phyloP scores from a whole-genome alignment of 1,140 invertebrate genomes.

The Thrips palmi region DNA sequence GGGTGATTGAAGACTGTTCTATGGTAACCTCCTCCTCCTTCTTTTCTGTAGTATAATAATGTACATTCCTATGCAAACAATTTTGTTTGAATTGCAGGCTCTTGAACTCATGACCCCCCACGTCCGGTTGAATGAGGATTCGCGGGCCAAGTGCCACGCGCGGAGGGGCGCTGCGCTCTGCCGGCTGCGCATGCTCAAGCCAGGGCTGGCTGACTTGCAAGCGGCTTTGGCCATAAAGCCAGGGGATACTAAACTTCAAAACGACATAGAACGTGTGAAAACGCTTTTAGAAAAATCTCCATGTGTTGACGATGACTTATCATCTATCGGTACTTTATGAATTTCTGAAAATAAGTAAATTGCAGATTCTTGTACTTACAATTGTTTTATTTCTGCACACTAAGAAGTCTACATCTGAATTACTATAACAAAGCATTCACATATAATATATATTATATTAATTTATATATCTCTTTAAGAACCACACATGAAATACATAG shows the following conservation, averaged over 20 bases:
- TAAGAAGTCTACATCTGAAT: no score
- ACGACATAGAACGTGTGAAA: conserved; percentile 25
- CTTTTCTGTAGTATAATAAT: conserved; percentile 16
- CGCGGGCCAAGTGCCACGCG: conserved; percentile 46
- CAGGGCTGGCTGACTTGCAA: conserved; percentile 56
- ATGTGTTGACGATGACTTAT: no score
- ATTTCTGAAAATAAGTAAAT: no score
- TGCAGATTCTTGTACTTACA: no score
- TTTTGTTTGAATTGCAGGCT: conserved; percentile 31
- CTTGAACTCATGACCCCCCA: conserved; percentile 51
- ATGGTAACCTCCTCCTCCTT: conserved; percentile 24
- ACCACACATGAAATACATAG: no score
- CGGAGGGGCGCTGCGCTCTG: conserved; percentile 51
- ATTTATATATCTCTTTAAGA: no score
- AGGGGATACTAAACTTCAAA: conserved; percentile 27
- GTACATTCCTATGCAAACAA: conserved; percentile 9
- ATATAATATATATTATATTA: no score
- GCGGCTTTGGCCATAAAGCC: conserved; percentile 42
- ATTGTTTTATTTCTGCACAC: no score
- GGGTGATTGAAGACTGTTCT: conserved; percentile 41
- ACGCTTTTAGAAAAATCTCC: no score
- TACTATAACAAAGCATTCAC: no score
- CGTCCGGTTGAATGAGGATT: conserved; percentile 46
- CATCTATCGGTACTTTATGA: no score
- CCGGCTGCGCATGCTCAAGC: conserved; percentile 43